Evolutionary conservation across 2,888 invertebrate genomes (phyloP).

Genomic region (Sminthurides aquaticus): DNA sequence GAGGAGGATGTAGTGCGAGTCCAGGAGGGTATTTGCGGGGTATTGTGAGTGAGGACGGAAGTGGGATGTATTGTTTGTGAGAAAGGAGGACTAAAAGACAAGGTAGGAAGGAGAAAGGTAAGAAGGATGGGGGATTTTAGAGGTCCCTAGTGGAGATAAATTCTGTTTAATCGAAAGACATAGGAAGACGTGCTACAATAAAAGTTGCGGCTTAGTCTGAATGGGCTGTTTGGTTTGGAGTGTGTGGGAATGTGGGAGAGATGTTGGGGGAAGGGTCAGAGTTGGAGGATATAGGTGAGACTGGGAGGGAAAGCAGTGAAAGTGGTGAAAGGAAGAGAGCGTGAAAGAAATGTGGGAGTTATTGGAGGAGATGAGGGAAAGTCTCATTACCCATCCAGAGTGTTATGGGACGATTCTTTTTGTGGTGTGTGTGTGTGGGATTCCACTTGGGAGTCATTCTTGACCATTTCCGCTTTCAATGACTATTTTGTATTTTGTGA

Average conservation of each 20-base stretch:
- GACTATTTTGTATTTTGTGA: conserved; percentile 39
- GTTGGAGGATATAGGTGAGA: no score
- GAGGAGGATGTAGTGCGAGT: no score
- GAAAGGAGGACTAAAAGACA: neutral
- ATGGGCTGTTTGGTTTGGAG: conserved; percentile 14
- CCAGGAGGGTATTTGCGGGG: no score
- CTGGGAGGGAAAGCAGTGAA: neutral
- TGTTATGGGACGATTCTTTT: conserved; percentile 41
- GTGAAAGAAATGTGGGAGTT: conserved; percentile 5
- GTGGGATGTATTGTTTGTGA: conserved; percentile 7
- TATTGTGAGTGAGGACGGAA: neutral
- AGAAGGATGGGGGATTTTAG: conserved; percentile 32
- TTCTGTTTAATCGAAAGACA: conserved; percentile 44
- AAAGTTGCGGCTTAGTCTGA: conserved; percentile 35
- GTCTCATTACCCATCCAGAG: conserved; percentile 41
- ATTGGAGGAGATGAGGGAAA: conserved; percentile 8
- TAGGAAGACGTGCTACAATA: conserved; percentile 38
- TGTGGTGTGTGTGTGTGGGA: conserved; percentile 29
- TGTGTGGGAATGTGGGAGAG: neutral
- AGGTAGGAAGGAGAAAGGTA: conserved; percentile 21
- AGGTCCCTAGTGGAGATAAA: conserved; percentile 43
- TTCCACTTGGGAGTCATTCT: conserved; percentile 42
- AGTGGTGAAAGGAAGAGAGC: neutral
- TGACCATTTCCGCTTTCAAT: conserved; percentile 43
- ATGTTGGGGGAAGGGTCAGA: neutral